These are phyloP conservation scores for Chironex yamaguchii DNA, from an alignment of 30 jellyfish, hydroid and myxozoan species.

Conservation along the genomic window DNA sequence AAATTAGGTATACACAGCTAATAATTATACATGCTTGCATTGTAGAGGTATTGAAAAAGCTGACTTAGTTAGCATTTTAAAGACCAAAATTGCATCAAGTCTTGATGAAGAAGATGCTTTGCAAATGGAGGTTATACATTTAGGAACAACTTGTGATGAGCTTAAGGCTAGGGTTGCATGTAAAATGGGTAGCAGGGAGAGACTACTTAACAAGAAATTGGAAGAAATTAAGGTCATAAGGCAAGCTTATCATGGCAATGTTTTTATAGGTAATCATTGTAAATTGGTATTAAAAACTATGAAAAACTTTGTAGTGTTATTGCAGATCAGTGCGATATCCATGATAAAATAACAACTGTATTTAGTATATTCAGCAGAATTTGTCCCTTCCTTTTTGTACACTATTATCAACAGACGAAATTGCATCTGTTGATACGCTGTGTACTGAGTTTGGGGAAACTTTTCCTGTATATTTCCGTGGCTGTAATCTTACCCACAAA, in stretches of 20 bases:
- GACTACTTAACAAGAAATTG: not conserved
- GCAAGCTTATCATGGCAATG: too few relatives aligned
- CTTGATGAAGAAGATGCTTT: constrained; percentile 9
- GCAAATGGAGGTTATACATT: constrained; percentile 6
- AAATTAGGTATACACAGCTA: not conserved
- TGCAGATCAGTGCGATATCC: too few relatives aligned
- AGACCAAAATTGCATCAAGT: constrained; percentile 10
- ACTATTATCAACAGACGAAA: too few relatives aligned
- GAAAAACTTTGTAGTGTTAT: too few relatives aligned
- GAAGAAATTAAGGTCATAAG: too few relatives aligned
- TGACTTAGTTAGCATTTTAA: constrained; percentile 22
- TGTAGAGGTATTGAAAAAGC: constrained; percentile 14
- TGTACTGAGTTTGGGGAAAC: too few relatives aligned
- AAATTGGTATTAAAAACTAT: too few relatives aligned
- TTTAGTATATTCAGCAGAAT: too few relatives aligned
- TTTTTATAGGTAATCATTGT: too few relatives aligned
- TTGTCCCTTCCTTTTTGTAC: too few relatives aligned
- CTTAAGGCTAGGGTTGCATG: constrained; percentile 23
- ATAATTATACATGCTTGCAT: constrained; percentile 5
- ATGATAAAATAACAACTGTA: too few relatives aligned
- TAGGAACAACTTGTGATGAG: constrained; percentile 1
- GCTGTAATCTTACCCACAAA: not conserved
- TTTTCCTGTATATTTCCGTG: not conserved
- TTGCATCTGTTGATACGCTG: too few relatives aligned
- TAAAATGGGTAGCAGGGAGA: constrained; percentile 10